A percentile compares a stretch with the other conserved stretches of the same genome.
These are phyloP conservation scores for Saguinus midas DNA, from an alignment of 2,113 vertebrate species.

Conservation along the genomic window DNA sequence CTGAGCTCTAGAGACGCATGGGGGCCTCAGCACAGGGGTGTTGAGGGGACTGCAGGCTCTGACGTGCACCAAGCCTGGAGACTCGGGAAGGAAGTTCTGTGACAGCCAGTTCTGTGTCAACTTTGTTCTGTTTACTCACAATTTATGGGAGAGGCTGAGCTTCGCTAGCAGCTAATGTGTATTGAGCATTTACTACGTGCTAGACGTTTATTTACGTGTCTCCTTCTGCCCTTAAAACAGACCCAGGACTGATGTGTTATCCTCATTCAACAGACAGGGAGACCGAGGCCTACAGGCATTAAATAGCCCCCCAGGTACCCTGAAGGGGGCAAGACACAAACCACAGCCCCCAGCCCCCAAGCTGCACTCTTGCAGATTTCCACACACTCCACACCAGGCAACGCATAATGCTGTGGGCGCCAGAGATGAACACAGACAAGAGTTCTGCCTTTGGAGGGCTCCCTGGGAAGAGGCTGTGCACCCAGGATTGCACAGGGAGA, in stretches of 20 bases:
- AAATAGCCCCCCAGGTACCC: not conserved
- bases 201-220: not conserved
- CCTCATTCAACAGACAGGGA: not conserved
- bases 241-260: too few species aligned
- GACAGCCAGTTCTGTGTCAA: not conserved
- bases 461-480: too few species aligned
- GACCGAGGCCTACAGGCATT: not conserved
- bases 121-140: not conserved
- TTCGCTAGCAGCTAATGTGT: not conserved
- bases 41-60: not conserved
- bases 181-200: fast-evolving
- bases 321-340: not conserved
- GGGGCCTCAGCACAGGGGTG: not conserved
- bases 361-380: not conserved
- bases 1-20: not conserved
- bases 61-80: not conserved
- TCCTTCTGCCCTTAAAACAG: not conserved
- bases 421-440: not conserved
- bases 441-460: not conserved
- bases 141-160: not conserved
- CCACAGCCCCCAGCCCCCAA: too few species aligned
- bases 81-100: not conserved
- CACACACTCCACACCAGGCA: not conserved
- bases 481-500: not conserved
- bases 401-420: not conserved